Conservation (phyloP, 1,140 invertebrate genomes). For the Cecropterus lyciades region DNA sequence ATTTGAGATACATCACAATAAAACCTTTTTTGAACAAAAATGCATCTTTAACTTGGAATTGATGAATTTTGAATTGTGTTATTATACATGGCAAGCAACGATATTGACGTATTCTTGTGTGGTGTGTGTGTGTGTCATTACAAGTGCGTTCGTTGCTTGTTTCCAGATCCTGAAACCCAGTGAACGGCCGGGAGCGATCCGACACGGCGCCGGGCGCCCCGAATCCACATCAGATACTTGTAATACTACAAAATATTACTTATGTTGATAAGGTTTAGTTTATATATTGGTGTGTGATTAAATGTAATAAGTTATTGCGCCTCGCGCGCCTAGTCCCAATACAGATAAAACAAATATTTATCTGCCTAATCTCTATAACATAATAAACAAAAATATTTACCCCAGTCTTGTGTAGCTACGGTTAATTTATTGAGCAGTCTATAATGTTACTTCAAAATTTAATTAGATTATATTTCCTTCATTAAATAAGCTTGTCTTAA, state of each 20-base stretch:
- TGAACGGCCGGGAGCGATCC: slow-evolving; percentile 49
- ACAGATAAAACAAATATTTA: slow-evolving; percentile 77
- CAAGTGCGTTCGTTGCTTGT: slow-evolving; percentile 39
- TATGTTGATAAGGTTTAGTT: slow-evolving; percentile 76
- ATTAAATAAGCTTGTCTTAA: slow-evolving; percentile 67
- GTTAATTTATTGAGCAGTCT: slow-evolving; percentile 78
- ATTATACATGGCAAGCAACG: too few species aligned
- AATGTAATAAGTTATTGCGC: slow-evolving; percentile 79
- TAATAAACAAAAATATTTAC: slow-evolving; percentile 71
- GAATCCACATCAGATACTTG: slow-evolving; percentile 59
- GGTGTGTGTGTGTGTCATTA: neutral
- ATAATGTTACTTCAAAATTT: slow-evolving; percentile 66
- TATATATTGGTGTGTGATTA: slow-evolving; percentile 81
- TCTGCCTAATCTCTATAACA: slow-evolving; percentile 76
- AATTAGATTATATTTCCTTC: slow-evolving; percentile 58
- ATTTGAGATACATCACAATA: too few species aligned
- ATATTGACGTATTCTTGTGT: too few species aligned
- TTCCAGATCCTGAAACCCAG: slow-evolving; percentile 75
- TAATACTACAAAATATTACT: slow-evolving; percentile 72
- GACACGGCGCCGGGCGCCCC: slow-evolving; percentile 64
- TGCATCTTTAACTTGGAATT: too few species aligned
- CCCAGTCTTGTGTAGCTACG: slow-evolving; percentile 73
- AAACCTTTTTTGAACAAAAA: too few species aligned
- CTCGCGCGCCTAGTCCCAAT: slow-evolving; percentile 79
- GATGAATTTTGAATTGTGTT: too few species aligned